Evolutionary conservation across 2,797 vertebrate species (phyloP), one percentile per base, ranked within the genome.

Genomic region (Botia kubotai): DNA sequence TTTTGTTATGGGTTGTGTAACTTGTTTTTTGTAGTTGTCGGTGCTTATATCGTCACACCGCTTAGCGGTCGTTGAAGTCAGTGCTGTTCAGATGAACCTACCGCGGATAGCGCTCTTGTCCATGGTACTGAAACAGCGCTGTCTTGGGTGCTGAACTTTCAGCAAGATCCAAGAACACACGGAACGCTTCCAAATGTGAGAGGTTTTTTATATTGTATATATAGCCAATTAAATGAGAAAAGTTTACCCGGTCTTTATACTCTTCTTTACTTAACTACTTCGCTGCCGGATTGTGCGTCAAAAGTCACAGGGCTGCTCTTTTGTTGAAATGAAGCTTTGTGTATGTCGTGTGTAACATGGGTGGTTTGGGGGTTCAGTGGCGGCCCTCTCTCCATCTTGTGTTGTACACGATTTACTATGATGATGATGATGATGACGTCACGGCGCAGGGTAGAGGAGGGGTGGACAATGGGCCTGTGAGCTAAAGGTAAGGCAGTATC

Each of bases 401-500:
- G 92, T 93, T 94, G 94, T 93, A 94, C 93, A 94, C 93, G 79
- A 60, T 95, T 92, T 93, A 89, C 93, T 93, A 10, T 78, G 95
- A 95, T 96, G 96, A 46, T 46, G 39, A 6, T 39, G 43, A 11
- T n/a, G 52, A 53, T 78, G 95, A 95, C 96, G 96, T 96, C 94
- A 96, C 93, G 91, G 94, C 87, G 80, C 84, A 94, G 92, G 91
- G 90, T 82, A 85, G 84, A 83, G 92, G 91, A 92, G 91, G 91
- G 93, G 90, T 91, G 91, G 86, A 88, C 90, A 90, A 89, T 88
- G 96, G 95, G 93, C 93, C 87, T 84, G 91, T 94, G 91, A 94
- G 92, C 92, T 92, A 80, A 95, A 97, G 97, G 97, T 98, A 97
- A 98, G 96, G 94, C 94, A 93, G 92, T 93, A 93, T 95, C 94